These are phyloP conservation scores for Ophiothrix spiculata DNA, from an alignment of 35 echinoderm and acorn worm genomes.

Conservation along the genomic window DNA sequence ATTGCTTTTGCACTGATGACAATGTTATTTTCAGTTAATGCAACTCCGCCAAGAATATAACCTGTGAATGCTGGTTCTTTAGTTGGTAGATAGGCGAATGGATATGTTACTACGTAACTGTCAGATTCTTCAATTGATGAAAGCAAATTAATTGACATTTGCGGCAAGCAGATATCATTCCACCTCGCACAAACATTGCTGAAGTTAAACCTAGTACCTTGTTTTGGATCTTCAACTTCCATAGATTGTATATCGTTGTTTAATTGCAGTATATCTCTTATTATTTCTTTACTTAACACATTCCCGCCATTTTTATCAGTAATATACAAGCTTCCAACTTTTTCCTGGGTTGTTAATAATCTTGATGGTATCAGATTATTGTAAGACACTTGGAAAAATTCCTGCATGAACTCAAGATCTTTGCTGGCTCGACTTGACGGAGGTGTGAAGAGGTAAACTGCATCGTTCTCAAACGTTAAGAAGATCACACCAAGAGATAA, in stretches of 20 bases:
- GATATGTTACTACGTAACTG: neutral
- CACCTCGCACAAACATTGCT: neutral
- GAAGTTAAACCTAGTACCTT: neutral
- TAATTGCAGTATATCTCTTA: slow-evolving; percentile 62
- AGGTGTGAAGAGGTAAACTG: slow-evolving; percentile 56
- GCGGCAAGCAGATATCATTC: neutral
- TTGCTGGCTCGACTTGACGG: slow-evolving; percentile 41
- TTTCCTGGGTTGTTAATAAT: slow-evolving; percentile 16
- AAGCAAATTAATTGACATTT: neutral
- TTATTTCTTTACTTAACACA: slow-evolving; percentile 41
- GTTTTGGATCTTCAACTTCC: neutral
- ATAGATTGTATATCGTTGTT: slow-evolving; percentile 18
- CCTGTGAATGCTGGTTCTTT: neutral
- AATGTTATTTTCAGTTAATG: slow-evolving; percentile 7
- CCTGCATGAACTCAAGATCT: slow-evolving; percentile 31
- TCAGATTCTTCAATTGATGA: neutral
- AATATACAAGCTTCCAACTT: slow-evolving; percentile 31
- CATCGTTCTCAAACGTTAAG: slow-evolving; percentile 47
- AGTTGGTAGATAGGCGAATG: neutral
- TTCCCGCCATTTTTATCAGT: slow-evolving; percentile 37
- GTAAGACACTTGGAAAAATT: slow-evolving; percentile 49
- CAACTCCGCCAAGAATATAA: slow-evolving; percentile 13
- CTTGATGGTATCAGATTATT: slow-evolving; percentile 37
- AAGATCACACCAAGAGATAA: slow-evolving; percentile 56
- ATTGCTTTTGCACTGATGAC: slow-evolving; percentile 39